Evolutionary conservation across 2,113 vertebrate species (phyloP).

Genomic region (Hoplias malabaricus): DNA sequence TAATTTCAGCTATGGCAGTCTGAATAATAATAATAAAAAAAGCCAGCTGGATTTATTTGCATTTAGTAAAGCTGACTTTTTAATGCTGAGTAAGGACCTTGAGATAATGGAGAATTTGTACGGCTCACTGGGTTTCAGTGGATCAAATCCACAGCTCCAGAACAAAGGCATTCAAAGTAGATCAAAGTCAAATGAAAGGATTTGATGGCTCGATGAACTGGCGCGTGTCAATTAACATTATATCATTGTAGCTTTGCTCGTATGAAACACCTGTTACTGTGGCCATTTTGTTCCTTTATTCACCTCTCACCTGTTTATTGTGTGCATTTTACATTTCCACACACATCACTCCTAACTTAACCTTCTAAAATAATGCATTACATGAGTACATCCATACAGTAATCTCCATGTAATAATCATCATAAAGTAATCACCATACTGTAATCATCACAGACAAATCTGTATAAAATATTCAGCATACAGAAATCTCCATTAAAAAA

Average conservation of each 20-base stretch:
- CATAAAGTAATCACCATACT: too few species aligned
- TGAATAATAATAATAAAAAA: too few species aligned
- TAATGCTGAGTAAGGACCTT: neutral
- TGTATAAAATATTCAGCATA: too few species aligned
- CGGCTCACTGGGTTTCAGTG: neutral
- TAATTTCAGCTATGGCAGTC: neutral
- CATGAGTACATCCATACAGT: too few species aligned
- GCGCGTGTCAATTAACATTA: neutral
- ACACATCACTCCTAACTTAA: too few species aligned
- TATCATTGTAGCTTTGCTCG: neutral
- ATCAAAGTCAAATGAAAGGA: neutral
- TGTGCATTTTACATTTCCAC: too few species aligned
- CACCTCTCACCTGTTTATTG: too few species aligned
- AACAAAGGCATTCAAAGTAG: neutral
- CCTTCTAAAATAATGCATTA: too few species aligned
- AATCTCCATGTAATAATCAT: too few species aligned
- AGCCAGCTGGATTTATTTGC: neutral
- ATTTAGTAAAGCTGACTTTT: neutral
- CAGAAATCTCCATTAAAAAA: too few species aligned
- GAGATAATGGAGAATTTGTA: slow-evolving; percentile 10
- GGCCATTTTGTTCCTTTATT: neutral
- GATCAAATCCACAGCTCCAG: neutral
- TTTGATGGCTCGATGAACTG: neutral
- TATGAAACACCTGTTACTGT: neutral
- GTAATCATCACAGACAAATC: too few species aligned